These are phyloP conservation scores for Drosophila pegasa DNA, from an alignment of 2,888 invertebrate genomes.

Conservation along the genomic window DNA sequence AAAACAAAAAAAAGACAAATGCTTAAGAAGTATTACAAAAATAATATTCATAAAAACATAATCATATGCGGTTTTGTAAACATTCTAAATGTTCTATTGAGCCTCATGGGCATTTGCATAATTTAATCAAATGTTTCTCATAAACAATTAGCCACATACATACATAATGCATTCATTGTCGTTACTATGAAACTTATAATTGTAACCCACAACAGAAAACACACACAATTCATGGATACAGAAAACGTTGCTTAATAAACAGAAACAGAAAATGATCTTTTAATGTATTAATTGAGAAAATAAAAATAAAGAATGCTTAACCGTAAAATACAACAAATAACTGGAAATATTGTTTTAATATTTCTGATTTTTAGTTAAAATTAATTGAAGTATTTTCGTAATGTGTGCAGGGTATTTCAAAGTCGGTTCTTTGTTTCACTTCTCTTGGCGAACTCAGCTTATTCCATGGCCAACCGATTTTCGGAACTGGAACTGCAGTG, in stretches of 20 bases:
- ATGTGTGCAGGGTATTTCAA: not conserved
- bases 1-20: conserved; percentile 71
- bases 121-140: conserved; percentile 65
- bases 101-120: conserved; percentile 72
- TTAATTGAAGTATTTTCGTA: not conserved
- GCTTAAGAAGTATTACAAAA: conserved; percentile 75
- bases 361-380: not conserved
- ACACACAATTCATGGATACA: conserved; percentile 60
- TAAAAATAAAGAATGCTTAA: conserved; percentile 81
- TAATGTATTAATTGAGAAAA: conserved; percentile 72
- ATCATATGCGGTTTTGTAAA: conserved; percentile 75
- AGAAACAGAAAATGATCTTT: conserved; percentile 72
- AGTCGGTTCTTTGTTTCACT: not conserved
- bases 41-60: conserved; percentile 64
- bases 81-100: conserved; percentile 71
- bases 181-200: conserved; percentile 65
- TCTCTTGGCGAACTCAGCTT: not conserved
- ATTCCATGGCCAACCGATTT: conserved; percentile 15
- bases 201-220: conserved; percentile 63
- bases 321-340: conserved; percentile 68
- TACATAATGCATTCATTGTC: conserved; percentile 60
- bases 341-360: not conserved
- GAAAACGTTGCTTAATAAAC: conserved; percentile 77
- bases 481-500: conserved; percentile 18
- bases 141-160: conserved; percentile 47